These are phyloP conservation scores for Pterocles orientalis DNA, from an alignment of 2,113 vertebrate species.

Conservation along the genomic window DNA sequence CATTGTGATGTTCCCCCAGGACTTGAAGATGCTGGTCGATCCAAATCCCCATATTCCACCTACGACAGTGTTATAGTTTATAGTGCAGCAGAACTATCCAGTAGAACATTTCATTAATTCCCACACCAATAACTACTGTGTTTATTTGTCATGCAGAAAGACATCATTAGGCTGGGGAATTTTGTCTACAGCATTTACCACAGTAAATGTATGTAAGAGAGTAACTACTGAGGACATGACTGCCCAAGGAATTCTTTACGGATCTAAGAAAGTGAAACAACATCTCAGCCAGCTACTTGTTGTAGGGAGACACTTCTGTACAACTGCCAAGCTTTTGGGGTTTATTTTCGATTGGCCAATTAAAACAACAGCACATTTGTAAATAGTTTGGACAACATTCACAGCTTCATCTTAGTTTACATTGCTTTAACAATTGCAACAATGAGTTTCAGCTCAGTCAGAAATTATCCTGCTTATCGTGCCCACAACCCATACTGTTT, in stretches of 20 bases:
- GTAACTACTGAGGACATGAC: background rate
- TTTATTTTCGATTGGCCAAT: background rate
- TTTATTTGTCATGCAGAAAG: background rate
- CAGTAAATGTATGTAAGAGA: background rate
- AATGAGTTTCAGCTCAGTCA: background rate
- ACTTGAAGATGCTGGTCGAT: conserved; percentile 72
- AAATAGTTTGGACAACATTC: background rate
- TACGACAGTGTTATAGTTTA: conserved; percentile 11
- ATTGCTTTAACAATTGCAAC: background rate
- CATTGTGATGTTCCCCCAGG: conserved; percentile 72
- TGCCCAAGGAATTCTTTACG: background rate
- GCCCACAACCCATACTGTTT: background rate
- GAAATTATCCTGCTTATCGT: background rate
- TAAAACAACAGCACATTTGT: background rate
- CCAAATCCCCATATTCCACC: conserved; percentile 88
- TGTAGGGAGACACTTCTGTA: background rate
- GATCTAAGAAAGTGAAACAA: background rate
- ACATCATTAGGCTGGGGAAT: background rate
- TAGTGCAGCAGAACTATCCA: background rate
- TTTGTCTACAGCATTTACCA: background rate
- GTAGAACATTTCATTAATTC: background rate
- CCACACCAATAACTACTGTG: background rate
- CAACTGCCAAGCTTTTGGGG: background rate
- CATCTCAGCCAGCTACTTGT: background rate
- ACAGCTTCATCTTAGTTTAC: background rate